Percentiles rank a stretch among this genome's conserved stretches.
Conservation (phyloP, 2,113 vertebrate species). For the Microcebus lehilahytsara region DNA sequence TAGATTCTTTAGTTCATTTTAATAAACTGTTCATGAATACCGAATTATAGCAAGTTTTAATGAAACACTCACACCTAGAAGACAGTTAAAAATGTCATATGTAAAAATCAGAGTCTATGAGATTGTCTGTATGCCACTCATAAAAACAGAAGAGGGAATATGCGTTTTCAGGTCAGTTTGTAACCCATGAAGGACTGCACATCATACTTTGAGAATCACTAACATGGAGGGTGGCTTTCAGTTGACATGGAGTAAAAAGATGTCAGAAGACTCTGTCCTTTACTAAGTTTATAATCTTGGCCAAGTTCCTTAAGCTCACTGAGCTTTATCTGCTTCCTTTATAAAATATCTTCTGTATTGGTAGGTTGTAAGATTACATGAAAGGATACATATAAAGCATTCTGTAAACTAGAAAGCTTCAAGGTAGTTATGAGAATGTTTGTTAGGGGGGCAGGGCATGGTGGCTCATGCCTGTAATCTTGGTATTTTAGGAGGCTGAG, state of each 20-base stretch:
- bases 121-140: not conserved
- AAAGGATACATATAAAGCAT: not conserved
- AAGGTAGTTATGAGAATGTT: not conserved
- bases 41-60: slow-evolving; percentile 23
- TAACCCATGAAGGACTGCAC: not conserved
- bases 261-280: not conserved
- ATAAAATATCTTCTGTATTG: not conserved
- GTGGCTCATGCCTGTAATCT: too few species aligned
- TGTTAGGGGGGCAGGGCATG: not conserved
- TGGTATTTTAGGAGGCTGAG: too few species aligned
- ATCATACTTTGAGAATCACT: not conserved
- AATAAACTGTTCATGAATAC: slow-evolving; percentile 30
- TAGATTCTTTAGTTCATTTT: not conserved
- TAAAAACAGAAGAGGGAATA: not conserved
- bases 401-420: not conserved
- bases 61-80: slow-evolving; percentile 2
- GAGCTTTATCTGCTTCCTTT: not conserved
- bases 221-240: not conserved
- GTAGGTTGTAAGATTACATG: not conserved
- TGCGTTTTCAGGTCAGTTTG: not conserved
- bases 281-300: not conserved
- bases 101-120: not conserved
- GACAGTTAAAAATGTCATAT: slow-evolving; percentile 25
- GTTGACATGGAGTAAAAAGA: not conserved
- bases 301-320: not conserved